These are phyloP conservation scores for Watsonalla cultraria DNA, from an alignment of 2,888 invertebrate species.

Conservation along the genomic window DNA sequence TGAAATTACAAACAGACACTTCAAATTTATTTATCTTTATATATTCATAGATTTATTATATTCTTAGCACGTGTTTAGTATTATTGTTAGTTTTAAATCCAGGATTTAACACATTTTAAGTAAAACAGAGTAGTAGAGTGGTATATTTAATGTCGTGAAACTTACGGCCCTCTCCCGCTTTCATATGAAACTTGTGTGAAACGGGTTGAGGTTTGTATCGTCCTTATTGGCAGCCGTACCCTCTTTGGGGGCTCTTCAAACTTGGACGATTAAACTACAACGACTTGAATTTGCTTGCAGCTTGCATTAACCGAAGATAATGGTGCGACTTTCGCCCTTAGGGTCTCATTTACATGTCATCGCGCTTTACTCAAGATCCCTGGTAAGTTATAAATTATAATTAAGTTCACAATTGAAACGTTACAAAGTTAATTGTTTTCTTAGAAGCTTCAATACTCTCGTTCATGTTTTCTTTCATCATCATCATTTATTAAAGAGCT, in stretches of 20 bases:
- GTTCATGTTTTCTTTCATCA: too few species aligned
- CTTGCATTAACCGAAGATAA: constrained; percentile 40
- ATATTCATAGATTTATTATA: too few species aligned
- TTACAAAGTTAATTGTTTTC: neutral
- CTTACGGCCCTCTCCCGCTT: constrained; percentile 14
- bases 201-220: constrained; percentile 28
- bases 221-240: constrained; percentile 33
- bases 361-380: neutral
- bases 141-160: neutral
- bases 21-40: too few species aligned
- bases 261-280: constrained; percentile 40
- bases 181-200: constrained; percentile 24
- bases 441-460: too few species aligned
- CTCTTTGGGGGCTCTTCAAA: constrained; percentile 34
- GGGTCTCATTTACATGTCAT: constrained; percentile 17
- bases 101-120: neutral
- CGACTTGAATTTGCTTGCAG: constrained; percentile 37
- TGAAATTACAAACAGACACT: too few species aligned
- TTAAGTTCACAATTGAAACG: neutral
- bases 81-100: too few species aligned
- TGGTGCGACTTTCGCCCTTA: constrained; percentile 27
- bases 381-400: neutral
- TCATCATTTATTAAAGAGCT: too few species aligned
- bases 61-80: too few species aligned
- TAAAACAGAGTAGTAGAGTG: neutral